phyloP scores from a whole-genome alignment of 2,113 vertebrate genomes.

The Oryzias melastigma region DNA sequence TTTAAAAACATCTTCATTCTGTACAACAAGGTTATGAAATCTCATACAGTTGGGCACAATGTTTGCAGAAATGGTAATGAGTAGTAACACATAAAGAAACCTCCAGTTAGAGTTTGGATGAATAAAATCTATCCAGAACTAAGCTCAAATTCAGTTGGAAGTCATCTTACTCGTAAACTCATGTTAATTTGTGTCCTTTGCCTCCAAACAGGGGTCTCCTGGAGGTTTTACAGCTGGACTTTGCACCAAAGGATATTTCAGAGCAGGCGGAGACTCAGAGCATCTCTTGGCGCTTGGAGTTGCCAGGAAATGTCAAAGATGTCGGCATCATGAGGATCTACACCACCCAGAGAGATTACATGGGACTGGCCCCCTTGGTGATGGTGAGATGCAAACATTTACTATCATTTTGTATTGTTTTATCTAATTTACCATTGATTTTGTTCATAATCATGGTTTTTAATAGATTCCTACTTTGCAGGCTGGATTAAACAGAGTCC shows the following conservation, averaged over 20 bases:
- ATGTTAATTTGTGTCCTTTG: background rate
- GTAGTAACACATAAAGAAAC: too few relatives aligned
- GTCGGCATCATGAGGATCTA: constrained; percentile 86
- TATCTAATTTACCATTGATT: too few relatives aligned
- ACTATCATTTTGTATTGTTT: background rate
- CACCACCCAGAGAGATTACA: constrained; percentile 82
- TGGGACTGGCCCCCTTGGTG: constrained; percentile 86
- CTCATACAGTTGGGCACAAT: too few relatives aligned
- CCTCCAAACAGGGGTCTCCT: constrained; percentile 65
- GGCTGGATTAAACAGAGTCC: too few relatives aligned
- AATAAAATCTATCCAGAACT: too few relatives aligned
- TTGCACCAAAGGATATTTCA: constrained; percentile 78
- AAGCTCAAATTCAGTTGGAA: background rate
- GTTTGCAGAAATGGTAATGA: too few relatives aligned
- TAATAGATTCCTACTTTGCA: too few relatives aligned
- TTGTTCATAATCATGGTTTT: too few relatives aligned
- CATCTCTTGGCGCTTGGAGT: constrained; percentile 90
- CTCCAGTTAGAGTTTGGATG: too few relatives aligned
- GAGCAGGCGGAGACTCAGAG: constrained; percentile 80
- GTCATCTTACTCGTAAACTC: background rate
- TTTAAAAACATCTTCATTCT: too few relatives aligned
- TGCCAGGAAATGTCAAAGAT: constrained; percentile 81
- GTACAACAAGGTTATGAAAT: too few relatives aligned
- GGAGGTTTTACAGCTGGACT: constrained; percentile 91
- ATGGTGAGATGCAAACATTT: constrained; percentile 80